Conservation (phyloP, 2,888 invertebrate genomes). For the Biston betularia region DNA sequence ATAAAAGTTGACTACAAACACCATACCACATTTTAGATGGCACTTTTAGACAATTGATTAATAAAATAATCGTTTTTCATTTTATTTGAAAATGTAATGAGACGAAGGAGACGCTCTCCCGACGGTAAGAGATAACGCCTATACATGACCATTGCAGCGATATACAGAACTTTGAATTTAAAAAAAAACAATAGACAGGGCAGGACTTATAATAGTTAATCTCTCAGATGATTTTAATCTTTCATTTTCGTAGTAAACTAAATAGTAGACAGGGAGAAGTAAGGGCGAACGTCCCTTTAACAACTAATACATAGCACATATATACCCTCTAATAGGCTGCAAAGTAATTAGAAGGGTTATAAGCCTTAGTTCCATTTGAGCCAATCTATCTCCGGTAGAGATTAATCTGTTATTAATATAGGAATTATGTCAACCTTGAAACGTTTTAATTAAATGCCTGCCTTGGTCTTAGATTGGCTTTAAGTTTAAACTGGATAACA, state of each 20-base stretch:
- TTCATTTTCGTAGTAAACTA: neutral
- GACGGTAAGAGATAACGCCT: no score
- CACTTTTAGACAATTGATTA: no score
- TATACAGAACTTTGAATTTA: no score
- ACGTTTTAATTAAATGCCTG: constrained; percentile 10
- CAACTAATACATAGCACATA: constrained; percentile 5
- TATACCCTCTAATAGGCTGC: constrained; percentile 5
- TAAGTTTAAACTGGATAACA: no score
- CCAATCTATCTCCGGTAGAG: constrained; percentile 1
- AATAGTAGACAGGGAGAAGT: neutral
- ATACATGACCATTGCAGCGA: no score
- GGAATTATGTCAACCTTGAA: constrained; percentile 22
- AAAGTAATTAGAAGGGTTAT: constrained; percentile 22
- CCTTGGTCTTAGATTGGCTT: neutral
- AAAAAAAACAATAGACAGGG: no score
- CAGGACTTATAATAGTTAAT: no score
- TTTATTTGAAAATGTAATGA: no score
- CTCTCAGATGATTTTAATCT: neutral
- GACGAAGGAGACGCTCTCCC: no score
- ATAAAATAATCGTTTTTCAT: no score
- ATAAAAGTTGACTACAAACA: no score
- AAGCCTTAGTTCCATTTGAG: neutral
- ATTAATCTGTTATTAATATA: constrained; percentile 18
- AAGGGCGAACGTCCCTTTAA: neutral
- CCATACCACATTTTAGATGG: no score